Evolutionary conservation across 2,888 invertebrate genomes (phyloP), one percentile per base, ranked within the genome.

Genomic region (Tinea semifulvella): DNA sequence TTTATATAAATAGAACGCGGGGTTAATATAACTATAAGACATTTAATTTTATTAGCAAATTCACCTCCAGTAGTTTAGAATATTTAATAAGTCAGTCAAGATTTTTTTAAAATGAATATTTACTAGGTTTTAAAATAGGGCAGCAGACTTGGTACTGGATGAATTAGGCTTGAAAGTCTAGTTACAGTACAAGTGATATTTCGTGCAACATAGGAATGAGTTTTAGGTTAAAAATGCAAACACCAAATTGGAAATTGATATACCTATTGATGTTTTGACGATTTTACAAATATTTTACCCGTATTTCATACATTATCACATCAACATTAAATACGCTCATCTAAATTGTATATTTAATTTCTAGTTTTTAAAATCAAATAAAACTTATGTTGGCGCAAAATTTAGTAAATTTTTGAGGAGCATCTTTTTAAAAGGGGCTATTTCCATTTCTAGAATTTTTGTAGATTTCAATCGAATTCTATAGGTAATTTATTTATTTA

Each of bases 251-350:
- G 19, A 43, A 43, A 43, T 43, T 43, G 13, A 22, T 40, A 40
- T 40, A 40, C 40, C 39, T 40, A 40, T 40, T 40, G 16, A 40
- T 40, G 40, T 40, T 40, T 40, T 40, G 40, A 40, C 22, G 22
- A 40, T 20, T 40, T 40, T 40, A 40, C 40, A 40, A 38, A 17
- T 14, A 31, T 22, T 40, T 40, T 39, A 39, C 22, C 40, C 11
- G 11, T 40, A 16, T 39, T 36, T 20, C 40, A 40, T 40, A 40
- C 18, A 38, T 14, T 31, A 31, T n/a, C 13, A 31, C 13, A 22
- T 35, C 17, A 36, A 4, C 3, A 40, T 19, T 38, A 19, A 18
- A 63, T 57, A 52, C 74, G 77, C 77, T 76, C 77, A 77, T 79
- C 71, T 58, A 60, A 60, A 63, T 71, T 69, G 66, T 58, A 50